phyloP scores from a whole-genome alignment of 2,113 vertebrate species.

The Recurvirostra avosetta region DNA sequence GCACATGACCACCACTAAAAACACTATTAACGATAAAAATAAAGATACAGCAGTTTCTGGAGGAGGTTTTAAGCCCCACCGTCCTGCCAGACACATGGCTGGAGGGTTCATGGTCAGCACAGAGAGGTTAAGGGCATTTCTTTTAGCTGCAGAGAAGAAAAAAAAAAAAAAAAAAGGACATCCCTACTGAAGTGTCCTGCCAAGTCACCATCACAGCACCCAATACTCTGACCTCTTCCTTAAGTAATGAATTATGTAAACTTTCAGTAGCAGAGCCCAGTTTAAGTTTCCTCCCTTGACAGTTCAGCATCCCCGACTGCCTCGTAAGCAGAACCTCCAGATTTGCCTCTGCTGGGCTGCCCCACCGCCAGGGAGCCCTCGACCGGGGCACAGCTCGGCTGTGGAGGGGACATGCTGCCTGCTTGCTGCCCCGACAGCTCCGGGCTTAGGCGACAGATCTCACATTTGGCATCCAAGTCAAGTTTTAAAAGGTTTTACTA shows the following conservation, averaged over 20 bases:
- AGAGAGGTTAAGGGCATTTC: background rate
- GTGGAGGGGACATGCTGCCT: background rate
- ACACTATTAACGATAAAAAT: background rate
- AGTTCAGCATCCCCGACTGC: background rate
- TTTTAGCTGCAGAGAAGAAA: background rate
- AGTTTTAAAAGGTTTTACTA: background rate
- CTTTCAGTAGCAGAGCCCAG: background rate
- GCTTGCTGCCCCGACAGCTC: background rate
- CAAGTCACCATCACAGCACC: constrained; percentile 24
- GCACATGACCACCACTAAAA: background rate
- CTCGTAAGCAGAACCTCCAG: background rate
- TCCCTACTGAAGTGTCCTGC: background rate
- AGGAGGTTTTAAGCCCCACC: background rate
- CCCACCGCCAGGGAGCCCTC: fast-evolving
- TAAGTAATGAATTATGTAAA: constrained; percentile 30
- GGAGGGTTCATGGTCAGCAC: background rate
- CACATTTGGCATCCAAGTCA: background rate
- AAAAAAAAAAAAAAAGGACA: background rate
- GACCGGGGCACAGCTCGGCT: fast-evolving
- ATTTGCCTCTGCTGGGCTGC: background rate
- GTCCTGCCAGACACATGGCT: fast-evolving
- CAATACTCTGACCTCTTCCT: constrained; percentile 46
- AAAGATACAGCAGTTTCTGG: background rate
- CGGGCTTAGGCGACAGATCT: background rate
- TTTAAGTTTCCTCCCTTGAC: constrained; percentile 9